Base-by-base conservation (phyloP, 2,113 vertebrate genomes). In the Sinosuthora webbiana region DNA sequence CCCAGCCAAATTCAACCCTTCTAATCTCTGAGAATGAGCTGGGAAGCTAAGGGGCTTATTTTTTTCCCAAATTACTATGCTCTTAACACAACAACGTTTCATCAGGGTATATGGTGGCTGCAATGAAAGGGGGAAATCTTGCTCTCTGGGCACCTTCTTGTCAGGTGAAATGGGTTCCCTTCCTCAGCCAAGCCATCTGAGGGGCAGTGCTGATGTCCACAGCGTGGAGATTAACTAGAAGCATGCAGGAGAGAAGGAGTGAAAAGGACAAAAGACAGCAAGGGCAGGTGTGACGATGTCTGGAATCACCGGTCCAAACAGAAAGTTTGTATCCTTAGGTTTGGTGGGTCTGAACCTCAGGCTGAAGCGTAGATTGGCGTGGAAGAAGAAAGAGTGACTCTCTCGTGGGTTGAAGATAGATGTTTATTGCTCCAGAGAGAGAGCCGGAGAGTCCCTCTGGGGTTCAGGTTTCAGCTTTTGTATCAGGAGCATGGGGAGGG, bases 31-130 rank as follows among this genome's bases (percentile, higher is more conserved):
- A 53, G 28, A 23, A 41, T 7, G 5, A 76, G 17, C 3, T 47
- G 17, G 16, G 60, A 62, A 55, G 16, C 24, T 41, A 60, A 8
- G 9, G 6, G 3, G 1, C 4, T 41, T 53, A 14, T n/a, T 60
- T 68, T 68, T 60, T n/a, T 25, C 6, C 13, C 7, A 15, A 30
- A 60, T 89, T 53, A 47, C 30, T 35, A 13, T 47, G 7, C 11
- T 53, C 24, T 31, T n/a, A 52, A 45, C 7, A 70, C 11, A 78
- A 21, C 7, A 64, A 6, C 9, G 30, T 70, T 37, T 56, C n/a
- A 47, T 11, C 27, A 7, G 44, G 12, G 20, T 11, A 23, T 4
- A 6, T 0, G 0, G 23, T 20, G 8, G 9, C 27, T 65, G 35
- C 1, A 7, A 37, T 67, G 47, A 76, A 73, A 93, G 28, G 27